Percentiles rank a stretch among this genome's conserved stretches.
phyloP scores from a whole-genome alignment of 2,888 invertebrate species.

The Lasiommata megera region DNA sequence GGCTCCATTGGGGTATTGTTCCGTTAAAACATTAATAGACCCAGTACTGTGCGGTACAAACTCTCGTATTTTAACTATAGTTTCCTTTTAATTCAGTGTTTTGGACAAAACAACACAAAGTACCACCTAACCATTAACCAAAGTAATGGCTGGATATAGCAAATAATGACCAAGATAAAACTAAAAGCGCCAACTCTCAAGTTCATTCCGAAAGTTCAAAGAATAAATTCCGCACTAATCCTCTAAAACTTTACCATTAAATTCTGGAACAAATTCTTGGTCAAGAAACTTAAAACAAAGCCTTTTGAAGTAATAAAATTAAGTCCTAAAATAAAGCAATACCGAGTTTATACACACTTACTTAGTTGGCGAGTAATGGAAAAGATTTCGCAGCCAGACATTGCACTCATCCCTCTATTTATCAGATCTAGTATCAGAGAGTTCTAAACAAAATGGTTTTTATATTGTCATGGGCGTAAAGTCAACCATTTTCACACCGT shows the following conservation, averaged over 20 bases:
- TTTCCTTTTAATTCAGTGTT: conserved; percentile 4
- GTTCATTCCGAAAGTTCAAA: conserved; percentile 18
- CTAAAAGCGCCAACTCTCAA: conserved; percentile 18
- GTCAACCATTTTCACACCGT: too few species aligned
- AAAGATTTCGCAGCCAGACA: conserved; percentile 25
- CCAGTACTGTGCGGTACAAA: background rate
- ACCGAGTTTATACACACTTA: conserved; percentile 21
- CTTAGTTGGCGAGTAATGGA: conserved; percentile 21
- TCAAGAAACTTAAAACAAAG: conserved; percentile 28
- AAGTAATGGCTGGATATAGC: conserved; percentile 11
- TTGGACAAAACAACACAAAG: conserved; percentile 2
- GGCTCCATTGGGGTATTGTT: conserved; percentile 22
- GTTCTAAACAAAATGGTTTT: background rate
- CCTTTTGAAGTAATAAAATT: conserved; percentile 28
- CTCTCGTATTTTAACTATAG: background rate
- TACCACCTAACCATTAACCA: conserved; percentile 7
- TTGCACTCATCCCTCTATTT: conserved; percentile 51
- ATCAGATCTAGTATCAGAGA: conserved; percentile 24
- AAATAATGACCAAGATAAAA: conserved; percentile 15
- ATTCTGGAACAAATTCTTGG: conserved; percentile 25
- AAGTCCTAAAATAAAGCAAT: conserved; percentile 29
- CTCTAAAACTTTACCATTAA: conserved; percentile 27
- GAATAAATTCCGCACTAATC: conserved; percentile 23
- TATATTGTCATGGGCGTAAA: conserved; percentile 27
- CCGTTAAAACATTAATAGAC: conserved; percentile 20